phyloP scores from a whole-genome alignment of 2,113 vertebrate species.

The Hemiprocne comata region DNA sequence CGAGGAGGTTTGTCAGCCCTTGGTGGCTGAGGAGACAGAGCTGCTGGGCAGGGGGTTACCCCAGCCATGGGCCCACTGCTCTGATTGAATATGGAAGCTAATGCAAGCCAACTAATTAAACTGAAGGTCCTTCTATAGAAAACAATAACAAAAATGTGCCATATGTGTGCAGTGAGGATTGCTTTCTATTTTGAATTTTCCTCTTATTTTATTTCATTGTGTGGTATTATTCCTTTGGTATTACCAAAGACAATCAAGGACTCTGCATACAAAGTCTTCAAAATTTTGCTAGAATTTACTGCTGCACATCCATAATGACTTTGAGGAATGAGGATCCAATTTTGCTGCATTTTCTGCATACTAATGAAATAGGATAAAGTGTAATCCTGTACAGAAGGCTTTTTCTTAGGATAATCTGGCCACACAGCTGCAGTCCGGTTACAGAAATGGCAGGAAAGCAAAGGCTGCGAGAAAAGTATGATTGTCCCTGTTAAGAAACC shows the following conservation, averaged over 20 bases:
- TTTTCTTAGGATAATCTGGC: not conserved
- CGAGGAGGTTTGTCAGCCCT: not conserved
- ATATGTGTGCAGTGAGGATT: not conserved
- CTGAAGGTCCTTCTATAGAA: not conserved
- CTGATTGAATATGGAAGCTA: not conserved
- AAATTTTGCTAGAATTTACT: not conserved
- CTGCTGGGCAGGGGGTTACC: not conserved
- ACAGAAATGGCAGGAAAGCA: not conserved
- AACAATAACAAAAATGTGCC: not conserved
- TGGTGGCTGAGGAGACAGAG: fast-evolving
- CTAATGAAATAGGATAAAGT: not conserved
- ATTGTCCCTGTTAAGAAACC: not conserved
- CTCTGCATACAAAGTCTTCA: not conserved
- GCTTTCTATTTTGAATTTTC: not conserved
- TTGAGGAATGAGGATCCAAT: not conserved
- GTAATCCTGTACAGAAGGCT: not conserved
- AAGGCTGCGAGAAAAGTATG: fast-evolving
- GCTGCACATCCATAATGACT: not conserved
- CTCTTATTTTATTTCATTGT: not conserved
- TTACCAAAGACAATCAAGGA: not conserved
- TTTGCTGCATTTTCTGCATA: not conserved
- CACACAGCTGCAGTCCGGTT: not conserved
- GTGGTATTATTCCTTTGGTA: not conserved
- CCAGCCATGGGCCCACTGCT: fast-evolving
- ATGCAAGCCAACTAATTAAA: fast-evolving